phyloP scores from a whole-genome alignment of 2,113 vertebrate genomes.

The Anoplopoma fimbria region DNA sequence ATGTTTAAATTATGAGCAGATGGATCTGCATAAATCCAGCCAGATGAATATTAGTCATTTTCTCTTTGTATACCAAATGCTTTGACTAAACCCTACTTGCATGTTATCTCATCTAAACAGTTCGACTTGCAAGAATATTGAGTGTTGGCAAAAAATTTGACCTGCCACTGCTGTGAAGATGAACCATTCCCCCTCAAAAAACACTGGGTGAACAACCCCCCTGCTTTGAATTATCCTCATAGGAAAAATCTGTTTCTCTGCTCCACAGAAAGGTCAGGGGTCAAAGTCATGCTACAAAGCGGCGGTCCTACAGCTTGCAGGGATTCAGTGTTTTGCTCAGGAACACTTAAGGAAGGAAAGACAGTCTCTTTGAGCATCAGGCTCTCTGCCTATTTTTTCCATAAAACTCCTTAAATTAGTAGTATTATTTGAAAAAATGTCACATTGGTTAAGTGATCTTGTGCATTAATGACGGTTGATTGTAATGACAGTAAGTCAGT shows the following conservation, averaged over 20 bases:
- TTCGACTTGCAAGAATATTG: neutral
- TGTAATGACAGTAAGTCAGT: constrained; percentile 13
- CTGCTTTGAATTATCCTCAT: neutral
- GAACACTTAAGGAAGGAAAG: neutral
- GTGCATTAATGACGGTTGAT: neutral
- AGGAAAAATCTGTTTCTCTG: neutral
- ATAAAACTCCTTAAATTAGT: too few species aligned
- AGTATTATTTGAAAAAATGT: neutral
- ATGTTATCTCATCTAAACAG: neutral
- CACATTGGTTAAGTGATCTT: neutral
- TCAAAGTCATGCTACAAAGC: constrained; percentile 12
- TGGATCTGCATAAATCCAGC: constrained; percentile 14
- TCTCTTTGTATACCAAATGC: too few species aligned
- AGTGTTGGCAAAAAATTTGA: neutral
- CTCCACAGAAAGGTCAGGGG: constrained; percentile 32
- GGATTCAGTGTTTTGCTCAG: neutral
- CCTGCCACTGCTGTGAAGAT: neutral
- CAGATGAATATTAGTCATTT: neutral
- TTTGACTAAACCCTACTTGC: neutral
- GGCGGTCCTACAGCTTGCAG: neutral
- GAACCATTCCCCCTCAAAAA: constrained; percentile 23
- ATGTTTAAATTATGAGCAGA: constrained; percentile 31
- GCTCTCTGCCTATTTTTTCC: too few species aligned
- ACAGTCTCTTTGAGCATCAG: neutral
- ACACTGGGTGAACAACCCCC: neutral